Conservation (phyloP, 2,113 vertebrate genomes). For the Rhodinocichla rosea region DNA sequence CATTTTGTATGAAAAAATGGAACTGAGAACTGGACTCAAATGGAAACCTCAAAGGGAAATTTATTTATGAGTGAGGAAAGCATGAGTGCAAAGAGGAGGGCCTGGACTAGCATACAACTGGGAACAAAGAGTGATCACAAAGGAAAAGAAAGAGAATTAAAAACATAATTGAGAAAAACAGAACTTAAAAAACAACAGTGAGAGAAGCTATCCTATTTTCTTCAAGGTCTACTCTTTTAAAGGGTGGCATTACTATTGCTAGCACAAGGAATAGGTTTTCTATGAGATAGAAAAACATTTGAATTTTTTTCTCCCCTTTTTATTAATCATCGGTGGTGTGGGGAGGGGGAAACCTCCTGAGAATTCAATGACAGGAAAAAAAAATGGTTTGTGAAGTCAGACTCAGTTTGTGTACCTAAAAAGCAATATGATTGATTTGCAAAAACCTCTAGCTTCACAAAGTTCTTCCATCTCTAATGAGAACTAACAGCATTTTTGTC, state of each 20-base stretch:
- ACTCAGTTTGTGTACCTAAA: slow-evolving; percentile 59
- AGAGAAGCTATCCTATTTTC: not conserved
- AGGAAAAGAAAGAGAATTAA: slow-evolving; percentile 6
- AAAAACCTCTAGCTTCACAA: slow-evolving; percentile 61
- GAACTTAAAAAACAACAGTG: not conserved
- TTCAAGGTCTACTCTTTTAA: not conserved
- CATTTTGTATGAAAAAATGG: slow-evolving; percentile 13
- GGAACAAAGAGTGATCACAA: not conserved
- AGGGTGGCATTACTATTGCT: slow-evolving; percentile 4
- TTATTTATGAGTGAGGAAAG: slow-evolving; percentile 9
- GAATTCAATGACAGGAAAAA: slow-evolving; percentile 47
- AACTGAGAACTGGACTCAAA: not conserved
- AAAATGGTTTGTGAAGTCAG: slow-evolving; percentile 61
- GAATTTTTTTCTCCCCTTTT: not conserved
- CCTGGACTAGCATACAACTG: not conserved
- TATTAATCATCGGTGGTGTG: slow-evolving; percentile 23
- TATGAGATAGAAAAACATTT: slow-evolving; percentile 44
- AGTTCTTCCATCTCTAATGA: slow-evolving; percentile 65
- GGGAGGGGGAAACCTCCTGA: slow-evolving; percentile 22
- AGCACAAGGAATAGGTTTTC: slow-evolving; percentile 14
- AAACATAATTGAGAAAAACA: slow-evolving; percentile 20
- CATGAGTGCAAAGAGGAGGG: not conserved
- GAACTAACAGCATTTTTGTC: slow-evolving; percentile 65
- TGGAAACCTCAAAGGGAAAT: slow-evolving; percentile 14
- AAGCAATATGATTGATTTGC: slow-evolving; percentile 65